These are phyloP conservation scores for Thermophis baileyi DNA, from an alignment of 2,113 vertebrate genomes.

Conservation along the genomic window DNA sequence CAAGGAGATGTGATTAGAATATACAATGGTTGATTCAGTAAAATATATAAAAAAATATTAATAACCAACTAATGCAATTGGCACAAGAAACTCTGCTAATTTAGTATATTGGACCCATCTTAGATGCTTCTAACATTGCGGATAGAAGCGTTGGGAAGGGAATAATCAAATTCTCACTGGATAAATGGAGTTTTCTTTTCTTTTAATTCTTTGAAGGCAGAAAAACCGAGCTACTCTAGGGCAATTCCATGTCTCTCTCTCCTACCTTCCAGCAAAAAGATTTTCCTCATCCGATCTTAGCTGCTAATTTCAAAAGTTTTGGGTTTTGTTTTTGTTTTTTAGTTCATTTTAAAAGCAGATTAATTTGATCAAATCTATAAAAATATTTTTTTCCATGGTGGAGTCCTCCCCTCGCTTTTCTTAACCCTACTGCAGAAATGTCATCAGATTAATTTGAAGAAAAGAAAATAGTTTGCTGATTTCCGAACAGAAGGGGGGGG, in stretches of 20 bases:
- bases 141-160: neutral
- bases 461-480: constrained; percentile 12
- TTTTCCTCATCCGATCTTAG: neutral
- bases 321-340: neutral
- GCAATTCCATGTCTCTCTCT: neutral
- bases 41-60: neutral
- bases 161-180: neutral
- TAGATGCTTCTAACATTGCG: no score
- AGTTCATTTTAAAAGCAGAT: neutral
- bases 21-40: neutral
- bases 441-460: constrained; percentile 9
- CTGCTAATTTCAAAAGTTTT: neutral
- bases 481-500: constrained; percentile 7
- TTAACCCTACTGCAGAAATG: neutral
- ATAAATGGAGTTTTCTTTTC: neutral
- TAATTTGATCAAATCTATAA: neutral
- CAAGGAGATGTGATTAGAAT: neutral
- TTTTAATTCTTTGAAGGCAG: neutral
- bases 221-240: neutral
- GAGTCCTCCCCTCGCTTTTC: neutral
- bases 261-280: neutral
- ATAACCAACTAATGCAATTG: neutral
- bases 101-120: neutral
- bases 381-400: neutral
- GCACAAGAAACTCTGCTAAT: neutral